Conservation (phyloP, 2,888 invertebrate species). For the Physocephala rufipes region DNA sequence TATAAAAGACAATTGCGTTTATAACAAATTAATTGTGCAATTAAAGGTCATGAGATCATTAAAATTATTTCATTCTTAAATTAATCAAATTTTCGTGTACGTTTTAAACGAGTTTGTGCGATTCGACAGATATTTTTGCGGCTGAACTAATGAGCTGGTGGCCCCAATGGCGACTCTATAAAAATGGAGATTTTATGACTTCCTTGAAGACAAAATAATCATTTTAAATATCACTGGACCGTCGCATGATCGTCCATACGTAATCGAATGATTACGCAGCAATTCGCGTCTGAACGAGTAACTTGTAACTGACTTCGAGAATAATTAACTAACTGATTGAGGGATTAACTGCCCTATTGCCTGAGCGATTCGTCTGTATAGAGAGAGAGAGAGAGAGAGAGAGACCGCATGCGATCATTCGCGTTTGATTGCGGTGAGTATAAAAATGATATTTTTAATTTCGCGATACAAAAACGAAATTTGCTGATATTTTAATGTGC, state of each 20-base stretch:
- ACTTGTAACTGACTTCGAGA: too few relatives aligned
- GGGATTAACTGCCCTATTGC: too few relatives aligned
- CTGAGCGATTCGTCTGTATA: neutral
- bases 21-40: too few relatives aligned
- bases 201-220: slow-evolving; percentile 1
- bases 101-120: neutral
- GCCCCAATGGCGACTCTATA: neutral
- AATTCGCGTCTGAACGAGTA: too few relatives aligned
- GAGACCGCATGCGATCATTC: neutral
- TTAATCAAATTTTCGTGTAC: too few relatives aligned
- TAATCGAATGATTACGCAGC: neutral
- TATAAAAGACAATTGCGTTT: too few relatives aligned
- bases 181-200: neutral
- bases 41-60: too few relatives aligned
- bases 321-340: too few relatives aligned
- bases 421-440: neutral
- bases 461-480: slow-evolving; percentile 11
- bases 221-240: neutral
- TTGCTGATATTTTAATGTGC: neutral
- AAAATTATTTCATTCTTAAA: too few relatives aligned
- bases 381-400: neutral
- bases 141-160: neutral
- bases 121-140: neutral
- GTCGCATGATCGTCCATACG: neutral
- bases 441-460: slow-evolving; percentile 11